Base-by-base conservation (phyloP, 2,888 invertebrate species). In the Cantharis nigra region DNA sequence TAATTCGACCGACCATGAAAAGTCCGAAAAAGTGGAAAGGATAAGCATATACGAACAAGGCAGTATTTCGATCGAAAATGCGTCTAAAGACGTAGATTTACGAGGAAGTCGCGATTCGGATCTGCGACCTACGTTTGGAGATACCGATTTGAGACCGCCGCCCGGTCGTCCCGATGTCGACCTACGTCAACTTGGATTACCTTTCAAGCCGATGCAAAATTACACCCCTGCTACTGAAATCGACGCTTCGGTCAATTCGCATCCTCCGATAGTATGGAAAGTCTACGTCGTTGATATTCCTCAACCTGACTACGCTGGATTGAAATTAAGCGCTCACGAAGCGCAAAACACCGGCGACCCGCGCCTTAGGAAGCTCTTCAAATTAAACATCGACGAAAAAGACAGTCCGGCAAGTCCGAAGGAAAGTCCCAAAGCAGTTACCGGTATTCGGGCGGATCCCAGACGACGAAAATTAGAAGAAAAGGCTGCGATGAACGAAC, bases 161-260 rank as follows among this genome's bases (percentile, higher is more conserved):
- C 71, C 83, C 82, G 90, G 91, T 16, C 81, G 90, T 14, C 88
- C 90, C 11, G 96, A 96, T 84, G 92, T 94, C 49, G 96, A 96
- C 88, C 90, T 96, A 80, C 91, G 96, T 23, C 89, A 90, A 77
- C 88, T 95, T 82, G 91, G 91, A 26, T 87, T 94, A 76, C 95
- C 96, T 0, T 96, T 96, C 85, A 95, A 96, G 86, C 92, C 94
- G 70, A 89, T 90, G 83, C 93, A 94, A n/a, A 93, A 94, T 82
- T 96, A 95, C 86, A 92, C 94, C 13, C 96, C 96, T 0, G 96
- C 96, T 26, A 94, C 94, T 0, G 97, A 97, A 90, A 96, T 97
- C 79, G 95, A 96, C 85, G 96, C 94, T 9, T 95, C 95, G 62
- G 91, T 95, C 67, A 92, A 92, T 72, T 94, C 94, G 64, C 96